Conservation (phyloP, 2,888 invertebrate species). For the Keiferia lycopersicella region DNA sequence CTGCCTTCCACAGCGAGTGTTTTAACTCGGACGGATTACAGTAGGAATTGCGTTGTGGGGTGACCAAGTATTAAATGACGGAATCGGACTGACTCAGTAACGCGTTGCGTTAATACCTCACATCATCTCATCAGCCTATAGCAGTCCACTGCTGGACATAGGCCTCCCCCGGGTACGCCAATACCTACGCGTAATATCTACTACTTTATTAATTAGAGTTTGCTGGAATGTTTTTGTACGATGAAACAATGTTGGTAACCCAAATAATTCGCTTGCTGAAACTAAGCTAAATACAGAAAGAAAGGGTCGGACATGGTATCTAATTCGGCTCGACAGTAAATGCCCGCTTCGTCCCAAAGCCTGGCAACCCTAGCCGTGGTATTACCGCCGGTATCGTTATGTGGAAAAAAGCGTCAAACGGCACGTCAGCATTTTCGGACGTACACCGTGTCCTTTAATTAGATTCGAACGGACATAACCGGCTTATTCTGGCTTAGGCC, state of each 20-base stretch:
- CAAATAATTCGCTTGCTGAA: too few species aligned
- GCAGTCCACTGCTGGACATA: too few species aligned
- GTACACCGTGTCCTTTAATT: constrained; percentile 75
- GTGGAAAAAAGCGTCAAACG: constrained; percentile 66
- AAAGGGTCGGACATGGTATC: neutral
- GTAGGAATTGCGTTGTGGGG: constrained; percentile 47
- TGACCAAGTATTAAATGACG: constrained; percentile 41
- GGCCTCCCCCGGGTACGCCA: too few species aligned
- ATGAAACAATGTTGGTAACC: too few species aligned
- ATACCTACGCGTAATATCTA: too few species aligned
- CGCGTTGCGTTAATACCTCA: too few species aligned
- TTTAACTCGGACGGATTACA: constrained; percentile 32
- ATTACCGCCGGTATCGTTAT: constrained; percentile 45
- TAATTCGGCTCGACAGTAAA: neutral
- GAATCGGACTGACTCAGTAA: too few species aligned
- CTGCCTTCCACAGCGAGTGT: constrained; percentile 39
- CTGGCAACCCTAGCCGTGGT: constrained; percentile 1
- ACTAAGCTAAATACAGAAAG: constrained; percentile 35
- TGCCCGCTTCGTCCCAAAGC: neutral
- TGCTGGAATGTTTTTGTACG: too few species aligned
- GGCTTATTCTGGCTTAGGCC: constrained; percentile 76
- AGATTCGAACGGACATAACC: constrained; percentile 77
- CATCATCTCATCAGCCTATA: too few species aligned
- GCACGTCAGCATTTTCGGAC: constrained; percentile 74
- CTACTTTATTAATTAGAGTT: too few species aligned